phyloP scores from a whole-genome alignment of 2,797 vertebrate species.

The Megalops cyprinoides region DNA sequence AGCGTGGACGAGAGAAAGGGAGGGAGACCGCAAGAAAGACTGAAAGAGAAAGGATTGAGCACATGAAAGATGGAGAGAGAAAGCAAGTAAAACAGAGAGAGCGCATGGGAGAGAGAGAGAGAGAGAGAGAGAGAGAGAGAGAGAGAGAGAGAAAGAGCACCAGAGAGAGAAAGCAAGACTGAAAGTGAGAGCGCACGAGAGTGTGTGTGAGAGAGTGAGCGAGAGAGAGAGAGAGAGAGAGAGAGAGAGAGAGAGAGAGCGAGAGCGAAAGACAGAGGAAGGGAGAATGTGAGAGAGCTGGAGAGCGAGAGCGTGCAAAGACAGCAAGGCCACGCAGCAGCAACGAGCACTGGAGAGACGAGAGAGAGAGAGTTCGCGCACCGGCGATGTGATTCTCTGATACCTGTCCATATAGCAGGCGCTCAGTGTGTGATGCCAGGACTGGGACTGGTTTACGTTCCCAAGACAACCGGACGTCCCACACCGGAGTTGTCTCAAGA shows the following conservation, averaged over 20 bases:
- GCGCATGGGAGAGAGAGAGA: neutral
- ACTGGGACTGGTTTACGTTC: neutral
- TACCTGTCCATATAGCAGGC: neutral
- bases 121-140: neutral
- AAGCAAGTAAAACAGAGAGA: neutral
- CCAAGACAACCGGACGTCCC: neutral
- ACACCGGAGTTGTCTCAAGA: neutral
- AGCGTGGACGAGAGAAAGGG: neutral
- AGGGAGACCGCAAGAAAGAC: neutral
- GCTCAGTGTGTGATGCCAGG: neutral
- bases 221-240: neutral
- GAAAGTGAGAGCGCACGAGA: neutral
- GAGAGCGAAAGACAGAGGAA: neutral
- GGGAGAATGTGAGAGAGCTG: neutral
- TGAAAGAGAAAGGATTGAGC: constrained; percentile 5
- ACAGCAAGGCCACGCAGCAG: neutral
- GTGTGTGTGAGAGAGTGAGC: too few relatives aligned
- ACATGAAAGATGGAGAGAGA: neutral
- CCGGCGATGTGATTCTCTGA: neutral
- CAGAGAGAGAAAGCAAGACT: too few relatives aligned
- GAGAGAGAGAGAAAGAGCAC: neutral
- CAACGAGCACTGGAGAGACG: neutral
- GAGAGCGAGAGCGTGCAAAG: too few relatives aligned
- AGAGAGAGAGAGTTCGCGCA: neutral
- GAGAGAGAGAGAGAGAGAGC: neutral